phyloP scores from a whole-genome alignment of 2,888 invertebrate genomes.

The Eubasilissa splendida region DNA sequence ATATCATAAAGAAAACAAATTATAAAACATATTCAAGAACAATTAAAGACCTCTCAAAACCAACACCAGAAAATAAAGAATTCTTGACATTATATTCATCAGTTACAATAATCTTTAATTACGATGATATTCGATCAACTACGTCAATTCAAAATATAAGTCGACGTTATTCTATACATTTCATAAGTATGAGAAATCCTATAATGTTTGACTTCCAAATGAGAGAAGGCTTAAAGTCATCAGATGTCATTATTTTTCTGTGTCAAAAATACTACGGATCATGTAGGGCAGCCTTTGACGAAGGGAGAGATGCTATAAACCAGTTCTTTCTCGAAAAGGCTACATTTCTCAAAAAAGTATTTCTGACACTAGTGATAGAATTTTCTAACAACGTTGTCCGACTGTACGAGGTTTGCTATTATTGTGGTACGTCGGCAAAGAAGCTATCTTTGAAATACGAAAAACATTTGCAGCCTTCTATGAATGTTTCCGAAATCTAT shows the following conservation, averaged over 20 bases:
- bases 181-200: background rate
- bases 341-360: background rate
- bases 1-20: background rate
- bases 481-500: background rate
- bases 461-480: background rate
- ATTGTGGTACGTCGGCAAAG: background rate
- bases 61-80: background rate
- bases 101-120: background rate
- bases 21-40: background rate
- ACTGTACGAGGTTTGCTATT: slow-evolving; percentile 16
- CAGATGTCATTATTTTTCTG: slow-evolving; percentile 5
- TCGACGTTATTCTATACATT: slow-evolving; percentile 9
- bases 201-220: background rate
- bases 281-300: background rate
- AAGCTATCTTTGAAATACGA: background rate
- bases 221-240: background rate
- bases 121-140: background rate
- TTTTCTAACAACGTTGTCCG: background rate
- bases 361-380: slow-evolving; percentile 5
- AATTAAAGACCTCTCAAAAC: background rate
- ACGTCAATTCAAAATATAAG: background rate
- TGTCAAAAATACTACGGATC: slow-evolving; percentile 1
- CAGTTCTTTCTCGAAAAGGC: background rate
- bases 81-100: background rate
- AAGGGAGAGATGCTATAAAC: background rate